Evolutionary conservation across 53 echinoderm and acorn worm genomes (phyloP), one percentile per base, ranked within the genome.

Genomic region (Henricia sp.): DNA sequence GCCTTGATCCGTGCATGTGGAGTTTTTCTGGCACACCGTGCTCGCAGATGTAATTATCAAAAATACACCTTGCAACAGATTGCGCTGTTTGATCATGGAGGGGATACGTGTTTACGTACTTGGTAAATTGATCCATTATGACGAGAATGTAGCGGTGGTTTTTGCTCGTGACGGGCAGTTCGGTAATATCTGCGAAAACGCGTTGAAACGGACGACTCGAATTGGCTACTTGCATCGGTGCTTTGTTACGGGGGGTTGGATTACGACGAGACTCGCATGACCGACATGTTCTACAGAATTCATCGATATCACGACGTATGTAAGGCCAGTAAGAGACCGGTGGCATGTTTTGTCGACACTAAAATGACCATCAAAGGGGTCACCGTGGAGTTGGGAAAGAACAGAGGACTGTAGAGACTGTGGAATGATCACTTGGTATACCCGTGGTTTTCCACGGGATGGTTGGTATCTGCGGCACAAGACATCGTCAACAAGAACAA

Each of bases 131-230:
- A 50, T 91, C 91, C 25, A 67, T 76, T 6, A 91, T 42, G 1
- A 87, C 87, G n/a, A 88, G 69, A n/a, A 82, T 48, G 70, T 91
- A 91, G 11, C 74, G 62, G 38, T 87, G 63, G 21, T 87, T 71
- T 32, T 82, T 57, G 1, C 24, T 67, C 14, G 87, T 75, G 5
- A 83, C 34, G 44, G 75, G 84, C 5, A 91, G 56, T 60, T 91
- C 86, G 20, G 72, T 82, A 2, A 91, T 72, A 73, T 91, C 82
- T 6, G 65, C 74, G 34, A 83, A 84, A 44, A 91, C 58, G 13
- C 68, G 78, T 11, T 87, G 71, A 74, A 87, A 91, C 1, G 74
- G 91, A 11, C 67, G 42, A 5, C 14, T 76, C 8, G 68, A 56
- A 2, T 21, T 29, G 29, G 37, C 52, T 6, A 54, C 23, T 42